These are phyloP conservation scores for Andrena fulva DNA, from an alignment of 2,888 invertebrate species.

Conservation along the genomic window DNA sequence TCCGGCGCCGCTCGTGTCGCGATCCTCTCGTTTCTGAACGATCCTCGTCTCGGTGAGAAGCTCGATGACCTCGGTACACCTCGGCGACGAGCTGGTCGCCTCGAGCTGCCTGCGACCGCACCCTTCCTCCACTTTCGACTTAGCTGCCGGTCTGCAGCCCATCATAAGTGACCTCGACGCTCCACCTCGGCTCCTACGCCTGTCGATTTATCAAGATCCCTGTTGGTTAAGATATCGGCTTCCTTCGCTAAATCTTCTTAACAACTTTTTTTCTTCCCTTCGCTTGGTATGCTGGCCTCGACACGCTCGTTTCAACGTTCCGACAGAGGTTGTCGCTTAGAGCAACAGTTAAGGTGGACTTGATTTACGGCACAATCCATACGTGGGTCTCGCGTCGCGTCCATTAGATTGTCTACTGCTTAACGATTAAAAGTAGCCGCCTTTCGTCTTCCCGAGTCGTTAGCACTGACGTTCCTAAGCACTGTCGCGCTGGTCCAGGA, in stretches of 20 bases:
- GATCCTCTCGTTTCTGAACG: constrained; percentile 46
- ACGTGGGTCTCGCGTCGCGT: neutral
- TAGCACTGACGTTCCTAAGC: neutral
- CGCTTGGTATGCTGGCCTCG: neutral
- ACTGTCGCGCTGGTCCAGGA: neutral
- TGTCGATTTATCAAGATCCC: constrained; percentile 13
- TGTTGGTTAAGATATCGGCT: neutral
- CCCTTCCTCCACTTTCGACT: constrained; percentile 76
- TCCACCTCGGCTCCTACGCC: constrained; percentile 10
- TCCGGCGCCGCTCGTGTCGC: constrained; percentile 30
- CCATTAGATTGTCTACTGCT: constrained; percentile 20
- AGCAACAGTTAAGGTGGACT: neutral
- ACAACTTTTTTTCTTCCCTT: neutral
- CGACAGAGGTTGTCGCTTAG: neutral
- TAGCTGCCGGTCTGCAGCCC: constrained; percentile 80
- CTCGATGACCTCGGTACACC: constrained; percentile 64
- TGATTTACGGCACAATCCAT: neutral
- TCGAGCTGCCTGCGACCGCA: constrained; percentile 71
- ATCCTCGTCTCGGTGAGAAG: constrained; percentile 58
- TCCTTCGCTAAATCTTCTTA: neutral
- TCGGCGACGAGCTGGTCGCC: constrained; percentile 66
- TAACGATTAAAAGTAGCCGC: neutral
- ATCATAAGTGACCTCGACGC: constrained; percentile 75
- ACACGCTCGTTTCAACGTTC: neutral
- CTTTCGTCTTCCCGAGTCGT: neutral